Conservation (phyloP, 1,140 invertebrate genomes). For the Lasioglossum albipes region DNA sequence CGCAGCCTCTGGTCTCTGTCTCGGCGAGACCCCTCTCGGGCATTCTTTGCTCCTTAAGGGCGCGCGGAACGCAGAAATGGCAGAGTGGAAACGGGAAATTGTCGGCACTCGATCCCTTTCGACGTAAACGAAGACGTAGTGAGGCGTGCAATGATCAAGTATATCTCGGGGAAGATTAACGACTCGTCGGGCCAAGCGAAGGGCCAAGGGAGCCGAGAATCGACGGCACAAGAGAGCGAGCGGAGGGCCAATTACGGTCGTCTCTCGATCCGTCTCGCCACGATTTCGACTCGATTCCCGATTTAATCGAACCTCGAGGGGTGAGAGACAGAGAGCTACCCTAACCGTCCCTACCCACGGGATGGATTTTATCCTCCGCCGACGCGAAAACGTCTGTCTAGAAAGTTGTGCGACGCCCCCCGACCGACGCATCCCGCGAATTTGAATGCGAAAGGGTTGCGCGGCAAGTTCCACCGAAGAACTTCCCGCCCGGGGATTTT, state of each 20-base stretch:
- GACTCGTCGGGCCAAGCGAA: slow-evolving; percentile 53
- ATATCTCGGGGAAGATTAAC: slow-evolving; percentile 64
- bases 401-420: slow-evolving; percentile 4
- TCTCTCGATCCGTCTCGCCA: slow-evolving; percentile 56
- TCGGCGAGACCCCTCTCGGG: slow-evolving; percentile 19
- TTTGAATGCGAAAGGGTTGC: slow-evolving; percentile 10
- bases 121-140: slow-evolving; percentile 65
- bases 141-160: slow-evolving; percentile 66
- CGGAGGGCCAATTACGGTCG: slow-evolving; percentile 59
- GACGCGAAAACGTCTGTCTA: slow-evolving; percentile 8
- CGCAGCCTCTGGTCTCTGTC: not conserved
- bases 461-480: not conserved
- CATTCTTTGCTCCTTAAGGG: slow-evolving; percentile 47
- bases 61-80: slow-evolving; percentile 53
- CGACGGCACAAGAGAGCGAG: slow-evolving; percentile 56
- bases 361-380: not conserved
- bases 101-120: slow-evolving; percentile 58
- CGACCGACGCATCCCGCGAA: slow-evolving; percentile 3
- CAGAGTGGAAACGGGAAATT: slow-evolving; percentile 58
- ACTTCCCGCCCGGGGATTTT: slow-evolving; percentile 3
- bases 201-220: slow-evolving; percentile 44
- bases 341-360: not conserved
- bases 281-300: slow-evolving; percentile 62
- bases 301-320: slow-evolving; percentile 56
- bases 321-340: not conserved